A percentile compares a stretch with the other conserved stretches of the same genome.
Evolutionary conservation across 1,140 invertebrate genomes (phyloP).

Genomic region (Augochlora pura): DNA sequence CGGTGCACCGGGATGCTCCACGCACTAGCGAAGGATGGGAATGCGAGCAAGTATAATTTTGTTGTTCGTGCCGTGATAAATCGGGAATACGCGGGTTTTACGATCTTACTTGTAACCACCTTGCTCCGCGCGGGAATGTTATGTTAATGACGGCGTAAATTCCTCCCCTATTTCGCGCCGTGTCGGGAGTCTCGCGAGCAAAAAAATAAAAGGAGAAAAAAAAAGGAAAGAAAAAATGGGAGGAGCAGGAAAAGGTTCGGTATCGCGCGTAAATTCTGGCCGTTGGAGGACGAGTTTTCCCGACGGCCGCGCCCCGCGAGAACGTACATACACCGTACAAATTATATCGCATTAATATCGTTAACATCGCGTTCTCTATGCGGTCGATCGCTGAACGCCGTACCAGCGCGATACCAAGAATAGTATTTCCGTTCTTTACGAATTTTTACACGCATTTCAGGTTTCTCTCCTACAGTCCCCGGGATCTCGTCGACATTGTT

Average conservation of each 20-base stretch:
- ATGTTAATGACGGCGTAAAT: slow-evolving; percentile 54
- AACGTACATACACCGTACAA: too few species aligned
- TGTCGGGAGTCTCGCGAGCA: background rate
- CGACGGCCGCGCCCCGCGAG: background rate
- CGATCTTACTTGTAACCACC: slow-evolving; percentile 39
- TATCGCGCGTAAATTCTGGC: background rate
- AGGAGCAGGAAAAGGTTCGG: background rate
- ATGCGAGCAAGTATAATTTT: slow-evolving; percentile 52
- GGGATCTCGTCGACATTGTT: too few species aligned
- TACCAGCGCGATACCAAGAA: too few species aligned
- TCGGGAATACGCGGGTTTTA: slow-evolving; percentile 48
- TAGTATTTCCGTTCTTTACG: too few species aligned
- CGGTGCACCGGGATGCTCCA: slow-evolving; percentile 42
- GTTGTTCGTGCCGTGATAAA: slow-evolving; percentile 55
- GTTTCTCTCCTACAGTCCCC: too few species aligned
- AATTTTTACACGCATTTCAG: too few species aligned
- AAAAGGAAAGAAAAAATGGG: too few species aligned
- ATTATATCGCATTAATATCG: too few species aligned
- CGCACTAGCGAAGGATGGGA: slow-evolving; percentile 51
- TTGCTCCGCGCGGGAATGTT: slow-evolving; percentile 25
- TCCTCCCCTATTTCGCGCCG: slow-evolving; percentile 16
- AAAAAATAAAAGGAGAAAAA: too few species aligned
- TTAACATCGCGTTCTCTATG: too few species aligned
- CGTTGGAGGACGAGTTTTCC: background rate
- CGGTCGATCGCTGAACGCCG: too few species aligned